phyloP scores from a whole-genome alignment of 2,888 invertebrate species.

The Teleiodes luculella region DNA sequence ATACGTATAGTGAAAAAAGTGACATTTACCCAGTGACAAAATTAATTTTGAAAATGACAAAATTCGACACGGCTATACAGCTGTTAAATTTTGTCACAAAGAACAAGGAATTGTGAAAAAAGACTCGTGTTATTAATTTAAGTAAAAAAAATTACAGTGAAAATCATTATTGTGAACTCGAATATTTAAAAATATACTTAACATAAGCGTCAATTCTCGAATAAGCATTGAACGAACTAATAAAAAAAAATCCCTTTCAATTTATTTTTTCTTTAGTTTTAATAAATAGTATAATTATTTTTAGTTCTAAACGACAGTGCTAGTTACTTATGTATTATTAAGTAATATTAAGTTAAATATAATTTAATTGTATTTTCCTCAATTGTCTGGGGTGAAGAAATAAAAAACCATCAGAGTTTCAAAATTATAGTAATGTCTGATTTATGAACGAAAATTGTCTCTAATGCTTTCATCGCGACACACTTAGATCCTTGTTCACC shows the following conservation, averaged over 20 bases:
- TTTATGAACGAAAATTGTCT: background rate
- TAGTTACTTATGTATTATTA: background rate
- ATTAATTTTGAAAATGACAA: too few relatives aligned
- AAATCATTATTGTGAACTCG: background rate
- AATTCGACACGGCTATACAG: too few relatives aligned
- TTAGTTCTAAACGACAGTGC: background rate
- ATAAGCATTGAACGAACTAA: background rate
- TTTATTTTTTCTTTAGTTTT: background rate
- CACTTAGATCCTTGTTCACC: too few relatives aligned
- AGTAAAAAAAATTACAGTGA: background rate
- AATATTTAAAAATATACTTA: background rate
- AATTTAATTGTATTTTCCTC: background rate
- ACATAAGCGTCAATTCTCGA: slow-evolving; percentile 1
- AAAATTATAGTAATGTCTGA: background rate
- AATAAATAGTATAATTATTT: background rate
- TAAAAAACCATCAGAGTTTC: background rate
- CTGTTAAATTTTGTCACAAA: background rate
- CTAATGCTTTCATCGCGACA: too few relatives aligned
- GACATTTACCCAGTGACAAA: too few relatives aligned
- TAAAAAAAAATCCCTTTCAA: background rate
- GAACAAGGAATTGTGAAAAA: background rate
- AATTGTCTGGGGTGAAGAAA: background rate
- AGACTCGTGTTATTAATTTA: background rate
- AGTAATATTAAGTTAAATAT: background rate
- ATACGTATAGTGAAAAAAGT: too few relatives aligned